Conservation (phyloP, 1,140 invertebrate species). For the Pissodes strobi region DNA sequence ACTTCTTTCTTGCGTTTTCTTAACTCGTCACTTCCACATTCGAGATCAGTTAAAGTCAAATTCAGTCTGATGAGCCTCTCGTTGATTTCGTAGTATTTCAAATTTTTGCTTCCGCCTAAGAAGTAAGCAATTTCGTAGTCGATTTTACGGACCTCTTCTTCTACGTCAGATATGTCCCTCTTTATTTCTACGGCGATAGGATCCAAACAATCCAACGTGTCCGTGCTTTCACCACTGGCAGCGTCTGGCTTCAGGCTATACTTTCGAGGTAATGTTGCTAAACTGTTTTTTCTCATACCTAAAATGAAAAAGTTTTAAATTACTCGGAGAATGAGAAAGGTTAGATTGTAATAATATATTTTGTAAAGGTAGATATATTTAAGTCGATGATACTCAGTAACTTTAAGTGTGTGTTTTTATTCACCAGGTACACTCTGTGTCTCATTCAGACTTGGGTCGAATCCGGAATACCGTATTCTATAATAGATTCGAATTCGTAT, state of each 20-base stretch:
- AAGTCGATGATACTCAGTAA: too few species aligned
- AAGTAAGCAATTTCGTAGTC: slow-evolving; percentile 34
- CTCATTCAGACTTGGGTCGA: too few species aligned
- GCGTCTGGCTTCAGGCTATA: slow-evolving; percentile 8
- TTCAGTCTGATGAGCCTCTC: slow-evolving; percentile 30
- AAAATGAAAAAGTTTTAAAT: too few species aligned
- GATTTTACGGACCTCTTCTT: slow-evolving; percentile 25
- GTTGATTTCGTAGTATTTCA: slow-evolving; percentile 39
- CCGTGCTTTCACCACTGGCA: slow-evolving; percentile 4
- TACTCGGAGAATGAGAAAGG: too few species aligned
- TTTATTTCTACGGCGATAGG: slow-evolving; percentile 13
- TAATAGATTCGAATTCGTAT: too few species aligned
- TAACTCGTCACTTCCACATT: slow-evolving; percentile 24
- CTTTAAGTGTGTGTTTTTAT: too few species aligned
- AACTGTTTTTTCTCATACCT: slow-evolving; percentile 24
- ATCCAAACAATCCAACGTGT: slow-evolving; percentile 23
- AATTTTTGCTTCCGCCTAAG: slow-evolving; percentile 20
- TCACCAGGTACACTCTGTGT: too few species aligned
- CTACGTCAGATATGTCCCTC: slow-evolving; percentile 9
- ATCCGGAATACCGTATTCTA: too few species aligned
- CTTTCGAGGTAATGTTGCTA: slow-evolving; percentile 2
- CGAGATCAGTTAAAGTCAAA: slow-evolving; percentile 30
- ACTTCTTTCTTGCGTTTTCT: slow-evolving; percentile 29
- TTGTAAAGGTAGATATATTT: too few species aligned
- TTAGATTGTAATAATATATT: too few species aligned